Evolutionary conservation across 2,797 vertebrate species (phyloP).

Genomic region (Atherinosoma microstoma): DNA sequence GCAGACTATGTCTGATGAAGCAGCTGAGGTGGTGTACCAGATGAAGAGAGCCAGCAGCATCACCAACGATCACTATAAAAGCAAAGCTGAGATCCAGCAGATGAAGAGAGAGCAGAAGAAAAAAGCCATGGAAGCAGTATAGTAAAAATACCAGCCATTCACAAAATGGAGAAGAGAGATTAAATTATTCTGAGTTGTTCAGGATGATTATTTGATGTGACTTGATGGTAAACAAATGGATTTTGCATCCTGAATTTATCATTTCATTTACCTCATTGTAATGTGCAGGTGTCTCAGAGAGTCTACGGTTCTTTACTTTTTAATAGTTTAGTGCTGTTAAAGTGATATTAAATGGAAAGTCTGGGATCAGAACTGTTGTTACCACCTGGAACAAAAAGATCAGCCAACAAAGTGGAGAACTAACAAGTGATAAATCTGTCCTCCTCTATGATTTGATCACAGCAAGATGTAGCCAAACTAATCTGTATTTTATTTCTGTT

Average conservation of each 20-base stretch:
- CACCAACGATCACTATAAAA: background rate
- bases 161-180: background rate
- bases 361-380: background rate
- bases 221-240: background rate
- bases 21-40: slow-evolving; percentile 81
- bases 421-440: background rate
- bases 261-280: background rate
- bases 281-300: background rate
- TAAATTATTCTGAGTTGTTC: background rate
- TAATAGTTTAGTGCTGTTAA: background rate
- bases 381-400: background rate
- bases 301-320: background rate
- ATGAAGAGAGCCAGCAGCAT: slow-evolving; percentile 81
- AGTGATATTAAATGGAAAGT: background rate
- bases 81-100: background rate
- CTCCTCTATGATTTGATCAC: background rate
- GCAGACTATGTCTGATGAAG: slow-evolving; percentile 81
- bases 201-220: background rate
- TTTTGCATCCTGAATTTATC: background rate
- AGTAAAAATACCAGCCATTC: background rate
- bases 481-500: slow-evolving; percentile 22
- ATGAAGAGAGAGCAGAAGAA: slow-evolving; percentile 5
- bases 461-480: background rate
- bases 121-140: slow-evolving; percentile 8
- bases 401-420: background rate